Evolutionary conservation across 2,113 vertebrate species (phyloP).

Genomic region (Anhinga anhinga): DNA sequence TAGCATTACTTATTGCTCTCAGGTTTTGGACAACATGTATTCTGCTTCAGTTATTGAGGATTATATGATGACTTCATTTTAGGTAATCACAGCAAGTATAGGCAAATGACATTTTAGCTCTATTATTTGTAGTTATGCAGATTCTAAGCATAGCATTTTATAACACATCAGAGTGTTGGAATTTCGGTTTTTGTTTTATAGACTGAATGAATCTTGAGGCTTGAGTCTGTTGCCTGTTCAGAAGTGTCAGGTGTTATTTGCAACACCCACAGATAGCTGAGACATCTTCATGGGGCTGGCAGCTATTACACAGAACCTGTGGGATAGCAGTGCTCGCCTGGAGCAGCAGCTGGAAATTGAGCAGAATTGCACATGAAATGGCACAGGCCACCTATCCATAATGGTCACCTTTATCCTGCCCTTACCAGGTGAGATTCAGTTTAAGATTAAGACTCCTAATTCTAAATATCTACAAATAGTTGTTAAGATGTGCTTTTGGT

Average conservation of each 20-base stretch:
- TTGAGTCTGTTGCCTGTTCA: conserved; percentile 6
- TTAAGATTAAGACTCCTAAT: not conserved
- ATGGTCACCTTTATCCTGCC: not conserved
- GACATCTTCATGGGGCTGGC: not conserved
- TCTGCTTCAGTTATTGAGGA: not conserved
- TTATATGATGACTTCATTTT: not conserved
- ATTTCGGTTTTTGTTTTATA: not conserved
- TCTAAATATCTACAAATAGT: not conserved
- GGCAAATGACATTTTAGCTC: not conserved
- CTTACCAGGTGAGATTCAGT: not conserved
- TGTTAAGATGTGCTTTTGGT: not conserved
- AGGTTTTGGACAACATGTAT: not conserved
- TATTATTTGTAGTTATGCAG: not conserved
- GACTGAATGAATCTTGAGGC: not conserved
- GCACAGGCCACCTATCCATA: not conserved
- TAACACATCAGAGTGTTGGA: not conserved
- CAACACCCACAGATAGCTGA: not conserved
- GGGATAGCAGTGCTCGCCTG: not conserved
- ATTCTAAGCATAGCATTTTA: not conserved
- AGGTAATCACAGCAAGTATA: not conserved
- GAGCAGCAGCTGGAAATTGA: not conserved
- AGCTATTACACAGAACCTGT: not conserved
- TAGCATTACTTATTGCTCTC: not conserved
- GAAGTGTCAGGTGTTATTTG: not conserved
- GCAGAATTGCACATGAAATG: not conserved